Percentiles rank a stretch among this genome's conserved stretches.
Conservation (phyloP, 1,140 invertebrate species). For the Brachionus manjavacas region DNA sequence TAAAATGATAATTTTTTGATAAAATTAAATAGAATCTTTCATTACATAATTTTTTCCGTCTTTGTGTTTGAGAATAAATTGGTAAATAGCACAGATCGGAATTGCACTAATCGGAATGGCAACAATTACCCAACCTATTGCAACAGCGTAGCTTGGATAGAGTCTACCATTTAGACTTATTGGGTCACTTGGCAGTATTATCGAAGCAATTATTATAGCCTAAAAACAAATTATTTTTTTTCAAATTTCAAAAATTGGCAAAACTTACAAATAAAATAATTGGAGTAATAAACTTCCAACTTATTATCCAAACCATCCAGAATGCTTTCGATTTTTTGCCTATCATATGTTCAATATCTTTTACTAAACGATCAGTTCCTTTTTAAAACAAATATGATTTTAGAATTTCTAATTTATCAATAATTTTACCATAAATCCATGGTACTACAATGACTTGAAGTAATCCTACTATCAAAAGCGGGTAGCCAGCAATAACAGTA, state of each 20-base stretch:
- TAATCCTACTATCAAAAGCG: background rate
- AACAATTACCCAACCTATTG: conserved; percentile 36
- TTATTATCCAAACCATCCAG: conserved; percentile 18
- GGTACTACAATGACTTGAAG: conserved; percentile 21
- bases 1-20: background rate
- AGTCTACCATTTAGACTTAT: conserved; percentile 45
- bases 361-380: conserved; percentile 28
- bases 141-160: conserved; percentile 16
- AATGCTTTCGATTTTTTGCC: background rate
- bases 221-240: background rate
- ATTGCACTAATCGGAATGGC: conserved; percentile 22
- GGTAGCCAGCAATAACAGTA: conserved; percentile 4
- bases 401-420: no score
- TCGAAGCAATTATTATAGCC: conserved; percentile 8
- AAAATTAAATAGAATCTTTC: background rate
- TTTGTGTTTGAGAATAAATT: background rate
- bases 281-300: conserved; percentile 40
- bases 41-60: background rate
- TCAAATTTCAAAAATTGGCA: background rate
- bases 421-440: conserved; percentile 29
- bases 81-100: conserved; percentile 36
- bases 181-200: background rate
- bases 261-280: background rate
- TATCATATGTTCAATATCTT: conserved; percentile 39
- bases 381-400: background rate